Evolutionary conservation across 2,888 invertebrate species (phyloP).

Genomic region (Drosophila colorata): DNA sequence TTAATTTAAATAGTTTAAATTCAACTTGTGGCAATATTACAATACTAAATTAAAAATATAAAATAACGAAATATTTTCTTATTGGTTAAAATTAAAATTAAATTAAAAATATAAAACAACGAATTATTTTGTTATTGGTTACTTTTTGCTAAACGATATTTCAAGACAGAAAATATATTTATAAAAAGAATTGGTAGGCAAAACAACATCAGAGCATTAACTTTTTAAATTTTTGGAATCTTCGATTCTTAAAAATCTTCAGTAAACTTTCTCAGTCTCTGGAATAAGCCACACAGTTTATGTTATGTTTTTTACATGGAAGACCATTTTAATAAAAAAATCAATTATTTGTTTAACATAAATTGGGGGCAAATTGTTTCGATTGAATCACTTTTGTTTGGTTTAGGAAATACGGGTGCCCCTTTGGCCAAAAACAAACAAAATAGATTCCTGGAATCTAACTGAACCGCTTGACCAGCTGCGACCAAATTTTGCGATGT

Average conservation of each 20-base stretch:
- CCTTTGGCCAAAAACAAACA: constrained; percentile 17
- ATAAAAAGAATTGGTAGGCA: no score
- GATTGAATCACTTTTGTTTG: constrained; percentile 16
- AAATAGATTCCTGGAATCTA: constrained; percentile 23
- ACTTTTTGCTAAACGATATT: no score
- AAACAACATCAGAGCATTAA: no score
- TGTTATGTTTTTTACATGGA: constrained; percentile 12
- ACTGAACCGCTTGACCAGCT: constrained; percentile 27
- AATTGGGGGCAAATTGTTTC: constrained; percentile 16
- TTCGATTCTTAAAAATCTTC: no score
- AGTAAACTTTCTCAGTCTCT: background rate
- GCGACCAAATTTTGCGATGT: constrained; percentile 3
- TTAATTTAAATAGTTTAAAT: background rate
- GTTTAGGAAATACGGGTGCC: constrained; percentile 18
- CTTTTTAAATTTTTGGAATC: no score
- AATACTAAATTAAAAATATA: background rate
- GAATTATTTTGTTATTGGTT: background rate
- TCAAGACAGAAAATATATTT: no score
- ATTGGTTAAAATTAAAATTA: no score
- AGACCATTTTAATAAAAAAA: constrained; percentile 1
- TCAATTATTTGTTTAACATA: constrained; percentile 22
- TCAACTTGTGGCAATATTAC: no score
- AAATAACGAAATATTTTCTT: background rate
- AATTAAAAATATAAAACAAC: background rate
- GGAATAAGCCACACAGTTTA: background rate